phyloP scores from a whole-genome alignment of 2,797 vertebrate species.

The Sebastes diaconus region DNA sequence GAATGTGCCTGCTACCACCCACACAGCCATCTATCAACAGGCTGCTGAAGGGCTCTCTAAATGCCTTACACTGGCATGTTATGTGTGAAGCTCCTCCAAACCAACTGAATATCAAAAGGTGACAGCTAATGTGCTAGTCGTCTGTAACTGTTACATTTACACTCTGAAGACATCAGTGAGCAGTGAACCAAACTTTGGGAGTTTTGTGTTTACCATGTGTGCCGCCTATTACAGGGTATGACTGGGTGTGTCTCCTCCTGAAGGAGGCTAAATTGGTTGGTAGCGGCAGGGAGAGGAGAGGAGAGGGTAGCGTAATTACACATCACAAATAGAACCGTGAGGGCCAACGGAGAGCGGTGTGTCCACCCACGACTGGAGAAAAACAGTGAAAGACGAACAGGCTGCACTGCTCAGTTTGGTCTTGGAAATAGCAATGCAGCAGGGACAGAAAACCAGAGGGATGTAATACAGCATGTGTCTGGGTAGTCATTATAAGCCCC shows the following conservation, averaged over 20 bases:
- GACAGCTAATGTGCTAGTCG: conserved; percentile 47
- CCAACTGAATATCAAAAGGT: conserved; percentile 56
- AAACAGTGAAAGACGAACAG: conserved; percentile 40
- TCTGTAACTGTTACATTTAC: conserved; percentile 20
- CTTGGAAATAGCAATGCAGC: conserved; percentile 58
- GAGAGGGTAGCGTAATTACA: conserved; percentile 74
- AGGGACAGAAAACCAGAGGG: conserved; percentile 61
- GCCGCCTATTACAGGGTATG: conserved; percentile 64
- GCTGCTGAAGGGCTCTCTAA: conserved; percentile 69
- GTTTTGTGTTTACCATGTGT: conserved; percentile 16
- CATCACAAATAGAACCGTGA: conserved; percentile 69
- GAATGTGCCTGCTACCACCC: conserved; percentile 73
- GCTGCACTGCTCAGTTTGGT: conserved; percentile 43
- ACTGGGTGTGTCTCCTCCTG: conserved; percentile 74
- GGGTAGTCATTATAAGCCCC: conserved; percentile 73
- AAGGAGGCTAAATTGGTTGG: conserved; percentile 68
- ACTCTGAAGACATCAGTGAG: neutral
- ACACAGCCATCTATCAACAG: conserved; percentile 72
- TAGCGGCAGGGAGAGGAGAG: conserved; percentile 55
- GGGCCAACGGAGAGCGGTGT: conserved; percentile 56
- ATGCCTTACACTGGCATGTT: conserved; percentile 45
- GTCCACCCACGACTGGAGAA: conserved; percentile 65
- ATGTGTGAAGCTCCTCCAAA: conserved; percentile 49
- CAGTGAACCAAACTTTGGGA: conserved; percentile 11
- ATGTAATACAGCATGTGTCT: conserved; percentile 62